phyloP scores from a whole-genome alignment of 2,888 invertebrate genomes.

The Trichacis sp. region DNA sequence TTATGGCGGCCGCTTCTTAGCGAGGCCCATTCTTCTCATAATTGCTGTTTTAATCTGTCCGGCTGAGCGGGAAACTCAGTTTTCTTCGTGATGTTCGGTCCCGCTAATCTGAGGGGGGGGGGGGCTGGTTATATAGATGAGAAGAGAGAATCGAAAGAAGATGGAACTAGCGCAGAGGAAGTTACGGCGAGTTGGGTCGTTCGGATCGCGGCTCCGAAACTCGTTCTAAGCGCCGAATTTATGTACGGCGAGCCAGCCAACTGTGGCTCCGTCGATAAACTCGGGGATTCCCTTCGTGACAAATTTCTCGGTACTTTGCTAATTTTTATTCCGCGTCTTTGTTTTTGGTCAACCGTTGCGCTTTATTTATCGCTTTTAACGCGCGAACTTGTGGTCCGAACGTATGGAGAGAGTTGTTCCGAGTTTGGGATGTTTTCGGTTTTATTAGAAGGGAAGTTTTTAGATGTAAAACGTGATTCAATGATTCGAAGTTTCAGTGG shows the following conservation, averaged over 20 bases:
- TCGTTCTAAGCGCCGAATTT: conserved; percentile 36
- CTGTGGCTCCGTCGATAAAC: conserved; percentile 35
- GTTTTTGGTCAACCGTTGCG: not conserved
- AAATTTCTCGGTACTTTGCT: conserved; percentile 15
- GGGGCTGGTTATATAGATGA: conserved; percentile 14
- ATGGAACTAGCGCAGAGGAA: conserved; percentile 18
- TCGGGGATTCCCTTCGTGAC: conserved; percentile 18
- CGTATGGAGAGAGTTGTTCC: too few species aligned
- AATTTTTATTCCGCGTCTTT: not conserved
- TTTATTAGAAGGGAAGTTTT: too few species aligned
- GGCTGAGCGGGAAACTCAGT: conserved; percentile 48
- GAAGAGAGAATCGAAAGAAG: conserved; percentile 6
- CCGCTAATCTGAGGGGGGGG: conserved; percentile 30
- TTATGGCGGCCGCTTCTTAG: conserved; percentile 52
- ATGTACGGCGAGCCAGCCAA: conserved; percentile 35
- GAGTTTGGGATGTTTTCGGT: too few species aligned
- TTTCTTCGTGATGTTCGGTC: conserved; percentile 33
- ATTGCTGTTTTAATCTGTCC: conserved; percentile 62
- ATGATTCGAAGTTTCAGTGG: too few species aligned
- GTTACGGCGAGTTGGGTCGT: conserved; percentile 25
- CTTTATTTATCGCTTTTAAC: not conserved
- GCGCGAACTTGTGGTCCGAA: too few species aligned
- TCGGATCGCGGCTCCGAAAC: conserved; percentile 24
- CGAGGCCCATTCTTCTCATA: conserved; percentile 55
- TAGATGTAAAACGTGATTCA: too few species aligned